Percentiles rank a stretch among this genome's conserved stretches.
Evolutionary conservation across 2,113 vertebrate species (phyloP).

Genomic region (Python bivittatus): DNA sequence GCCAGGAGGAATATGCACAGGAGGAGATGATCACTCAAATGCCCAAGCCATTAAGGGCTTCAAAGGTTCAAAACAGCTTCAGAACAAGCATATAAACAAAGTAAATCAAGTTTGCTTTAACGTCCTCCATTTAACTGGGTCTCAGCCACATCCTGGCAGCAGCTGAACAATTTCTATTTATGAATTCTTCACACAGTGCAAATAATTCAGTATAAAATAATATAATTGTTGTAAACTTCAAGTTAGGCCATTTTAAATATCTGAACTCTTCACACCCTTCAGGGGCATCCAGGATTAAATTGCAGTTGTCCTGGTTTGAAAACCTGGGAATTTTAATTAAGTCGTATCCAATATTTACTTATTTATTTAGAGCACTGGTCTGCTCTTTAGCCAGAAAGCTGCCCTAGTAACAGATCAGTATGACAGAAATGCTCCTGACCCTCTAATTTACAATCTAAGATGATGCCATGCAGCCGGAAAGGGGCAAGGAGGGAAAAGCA

Average conservation of each 20-base stretch:
- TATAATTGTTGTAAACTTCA: not conserved
- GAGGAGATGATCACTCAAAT: not conserved
- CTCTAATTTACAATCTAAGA: not conserved
- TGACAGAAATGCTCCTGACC: not conserved
- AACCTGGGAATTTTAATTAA: conserved; percentile 3
- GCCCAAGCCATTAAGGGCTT: not conserved
- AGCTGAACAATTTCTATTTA: not conserved
- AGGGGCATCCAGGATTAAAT: not conserved
- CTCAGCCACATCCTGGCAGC: not conserved
- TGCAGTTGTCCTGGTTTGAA: not conserved
- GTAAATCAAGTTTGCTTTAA: not conserved
- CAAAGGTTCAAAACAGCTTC: not conserved
- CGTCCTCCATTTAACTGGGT: not conserved
- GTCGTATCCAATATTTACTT: not conserved
- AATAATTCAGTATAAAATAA: not conserved
- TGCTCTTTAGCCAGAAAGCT: not conserved
- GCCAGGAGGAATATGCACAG: no score
- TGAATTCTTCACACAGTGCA: not conserved
- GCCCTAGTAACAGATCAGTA: not conserved
- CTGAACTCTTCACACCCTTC: not conserved
- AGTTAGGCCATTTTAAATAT: not conserved
- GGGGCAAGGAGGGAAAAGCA: not conserved
- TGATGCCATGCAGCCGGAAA: not conserved
- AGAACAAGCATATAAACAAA: not conserved
- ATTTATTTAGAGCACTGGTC: not conserved